phyloP scores from a whole-genome alignment of 2,888 invertebrate genomes.

The Adelphocoris suturalis region DNA sequence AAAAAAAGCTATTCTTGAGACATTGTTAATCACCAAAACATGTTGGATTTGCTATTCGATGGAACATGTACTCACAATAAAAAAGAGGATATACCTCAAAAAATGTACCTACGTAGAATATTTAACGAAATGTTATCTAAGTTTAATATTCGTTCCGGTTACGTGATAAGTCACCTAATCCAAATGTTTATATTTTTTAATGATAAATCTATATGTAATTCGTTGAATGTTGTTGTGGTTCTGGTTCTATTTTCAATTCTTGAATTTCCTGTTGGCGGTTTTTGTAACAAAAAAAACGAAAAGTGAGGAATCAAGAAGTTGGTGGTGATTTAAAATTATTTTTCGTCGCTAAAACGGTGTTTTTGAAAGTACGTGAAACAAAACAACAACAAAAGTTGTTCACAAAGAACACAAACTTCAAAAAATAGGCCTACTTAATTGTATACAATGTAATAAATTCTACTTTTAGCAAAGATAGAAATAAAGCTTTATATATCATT shows the following conservation, averaged over 20 bases:
- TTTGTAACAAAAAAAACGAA: neutral
- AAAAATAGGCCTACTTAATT: constrained; percentile 68
- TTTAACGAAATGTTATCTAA: neutral
- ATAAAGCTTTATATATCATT: constrained; percentile 70
- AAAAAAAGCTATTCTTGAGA: neutral
- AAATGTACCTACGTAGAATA: neutral
- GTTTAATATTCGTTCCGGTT: constrained; percentile 6
- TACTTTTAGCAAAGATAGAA: constrained; percentile 58
- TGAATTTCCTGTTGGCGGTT: constrained; percentile 38
- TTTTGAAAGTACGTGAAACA: neutral
- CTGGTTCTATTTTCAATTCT: constrained; percentile 5
- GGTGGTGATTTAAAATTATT: constrained; percentile 2
- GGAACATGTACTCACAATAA: no score
- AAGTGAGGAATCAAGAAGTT: neutral
- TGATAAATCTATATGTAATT: neutral
- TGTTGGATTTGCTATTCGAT: no score
- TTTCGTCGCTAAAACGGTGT: neutral
- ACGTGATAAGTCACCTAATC: neutral
- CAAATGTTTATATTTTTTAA: constrained; percentile 8
- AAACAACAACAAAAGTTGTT: neutral
- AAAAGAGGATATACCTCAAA: no score
- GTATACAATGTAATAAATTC: constrained; percentile 66
- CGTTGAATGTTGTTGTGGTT: constrained; percentile 35
- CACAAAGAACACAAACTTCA: constrained; percentile 47
- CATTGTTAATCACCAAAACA: no score